Conservation (phyloP, 2,113 vertebrate genomes). For the Alethe diademata region DNA sequence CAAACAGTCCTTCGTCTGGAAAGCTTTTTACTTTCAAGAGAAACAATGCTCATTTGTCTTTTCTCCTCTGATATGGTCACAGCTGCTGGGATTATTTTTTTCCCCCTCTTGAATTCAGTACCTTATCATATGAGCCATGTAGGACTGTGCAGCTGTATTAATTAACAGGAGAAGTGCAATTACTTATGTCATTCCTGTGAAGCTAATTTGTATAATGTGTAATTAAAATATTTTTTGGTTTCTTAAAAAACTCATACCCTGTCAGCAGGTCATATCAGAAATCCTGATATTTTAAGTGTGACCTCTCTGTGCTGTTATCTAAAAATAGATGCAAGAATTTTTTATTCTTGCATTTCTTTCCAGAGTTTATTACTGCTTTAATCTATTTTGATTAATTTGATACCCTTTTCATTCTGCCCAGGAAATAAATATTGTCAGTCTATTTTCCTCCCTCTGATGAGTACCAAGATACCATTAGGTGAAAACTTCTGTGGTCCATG, state of each 20-base stretch:
- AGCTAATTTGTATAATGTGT: background rate
- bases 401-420: background rate
- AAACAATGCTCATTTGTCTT: background rate
- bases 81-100: background rate
- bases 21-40: background rate
- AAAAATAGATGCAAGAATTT: background rate
- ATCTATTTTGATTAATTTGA: background rate
- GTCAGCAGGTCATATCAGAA: background rate
- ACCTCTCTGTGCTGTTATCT: background rate
- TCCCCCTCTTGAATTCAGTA: background rate
- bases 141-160: background rate
- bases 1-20: background rate
- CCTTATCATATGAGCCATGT: background rate
- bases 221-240: background rate
- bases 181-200: background rate
- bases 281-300: rapidly evolving
- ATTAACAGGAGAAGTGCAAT: background rate
- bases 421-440: background rate
- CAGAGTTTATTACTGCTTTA: background rate
- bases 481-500: background rate
- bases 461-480: background rate
- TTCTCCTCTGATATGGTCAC: background rate
- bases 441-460: background rate
- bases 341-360: background rate
- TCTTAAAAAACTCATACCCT: background rate